Conservation (phyloP, 2,888 invertebrate species). For the Ashinkailepas kermadecensis region DNA sequence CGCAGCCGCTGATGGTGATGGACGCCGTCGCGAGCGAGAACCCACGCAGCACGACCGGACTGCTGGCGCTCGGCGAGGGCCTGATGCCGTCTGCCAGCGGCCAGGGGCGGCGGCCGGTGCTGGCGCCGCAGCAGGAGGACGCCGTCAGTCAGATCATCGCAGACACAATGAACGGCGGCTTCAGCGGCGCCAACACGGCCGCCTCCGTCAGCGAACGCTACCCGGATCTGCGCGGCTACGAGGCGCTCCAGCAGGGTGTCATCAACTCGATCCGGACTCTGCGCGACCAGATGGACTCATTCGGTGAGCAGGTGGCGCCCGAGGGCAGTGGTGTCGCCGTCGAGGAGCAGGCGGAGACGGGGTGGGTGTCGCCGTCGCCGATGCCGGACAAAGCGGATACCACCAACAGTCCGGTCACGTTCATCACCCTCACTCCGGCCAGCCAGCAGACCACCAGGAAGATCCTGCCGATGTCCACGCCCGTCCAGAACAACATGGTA, state of each 20-base stretch:
- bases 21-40: background rate
- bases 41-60: too few species aligned
- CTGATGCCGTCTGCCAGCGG: background rate
- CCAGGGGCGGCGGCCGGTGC: conserved; percentile 27
- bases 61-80: background rate
- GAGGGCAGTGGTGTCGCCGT: background rate
- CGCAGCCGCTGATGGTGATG: conserved; percentile 1
- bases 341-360: background rate
- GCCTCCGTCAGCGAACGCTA: background rate
- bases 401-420: background rate
- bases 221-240: background rate
- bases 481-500: background rate
- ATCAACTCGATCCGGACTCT: conserved; percentile 21
- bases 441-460: background rate
- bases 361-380: background rate
- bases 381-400: background rate
- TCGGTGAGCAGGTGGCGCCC: background rate
- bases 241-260: conserved; percentile 11
- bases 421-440: background rate
- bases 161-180: background rate
- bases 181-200: conserved; percentile 11
- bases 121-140: conserved; percentile 31
- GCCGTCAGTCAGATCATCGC: conserved; percentile 25
- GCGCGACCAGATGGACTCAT: background rate
- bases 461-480: too few species aligned